phyloP scores from a whole-genome alignment of 1,140 invertebrate genomes.

The Lordiphosa clarofinis region DNA sequence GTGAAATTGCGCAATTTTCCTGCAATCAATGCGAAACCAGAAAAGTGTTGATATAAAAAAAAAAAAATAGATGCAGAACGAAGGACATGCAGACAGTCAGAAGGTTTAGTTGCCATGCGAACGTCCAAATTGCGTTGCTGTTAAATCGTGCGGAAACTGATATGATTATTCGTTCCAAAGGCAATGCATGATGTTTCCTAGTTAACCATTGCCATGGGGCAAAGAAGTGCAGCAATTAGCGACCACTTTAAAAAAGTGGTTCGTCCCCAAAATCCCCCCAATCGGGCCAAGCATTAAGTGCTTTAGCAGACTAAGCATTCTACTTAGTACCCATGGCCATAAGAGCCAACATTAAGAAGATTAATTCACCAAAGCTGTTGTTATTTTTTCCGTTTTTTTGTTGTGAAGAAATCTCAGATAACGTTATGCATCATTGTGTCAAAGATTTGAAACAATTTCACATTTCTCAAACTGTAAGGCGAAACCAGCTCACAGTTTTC shows the following conservation, averaged over 20 bases:
- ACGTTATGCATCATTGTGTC: conserved; percentile 77
- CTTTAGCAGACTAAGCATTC: conserved; percentile 52
- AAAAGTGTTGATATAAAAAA: conserved; percentile 53
- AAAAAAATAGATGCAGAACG: conserved; percentile 12
- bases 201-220: conserved; percentile 6
- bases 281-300: conserved; percentile 65
- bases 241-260: conserved; percentile 3
- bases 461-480: conserved; percentile 55
- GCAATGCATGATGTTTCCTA: conserved; percentile 5
- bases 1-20: conserved; percentile 70
- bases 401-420: conserved; percentile 61
- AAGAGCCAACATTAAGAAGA: conserved; percentile 67
- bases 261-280: neutral
- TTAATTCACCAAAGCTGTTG: conserved; percentile 69
- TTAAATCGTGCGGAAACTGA: conserved; percentile 76
- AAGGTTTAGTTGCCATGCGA: conserved; percentile 43
- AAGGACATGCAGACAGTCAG: conserved; percentile 27
- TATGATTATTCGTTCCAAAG: conserved; percentile 58
- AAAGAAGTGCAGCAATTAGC: conserved; percentile 51
- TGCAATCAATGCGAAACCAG: conserved; percentile 71
- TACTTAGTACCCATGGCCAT: conserved; percentile 49
- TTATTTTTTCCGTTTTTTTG: conserved; percentile 24
- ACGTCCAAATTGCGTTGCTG: conserved; percentile 55
- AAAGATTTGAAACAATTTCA: conserved; percentile 69
- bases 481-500: conserved; percentile 40